Evolutionary conservation across 2,797 vertebrate species (phyloP).

Genomic region (Falco naumanni): DNA sequence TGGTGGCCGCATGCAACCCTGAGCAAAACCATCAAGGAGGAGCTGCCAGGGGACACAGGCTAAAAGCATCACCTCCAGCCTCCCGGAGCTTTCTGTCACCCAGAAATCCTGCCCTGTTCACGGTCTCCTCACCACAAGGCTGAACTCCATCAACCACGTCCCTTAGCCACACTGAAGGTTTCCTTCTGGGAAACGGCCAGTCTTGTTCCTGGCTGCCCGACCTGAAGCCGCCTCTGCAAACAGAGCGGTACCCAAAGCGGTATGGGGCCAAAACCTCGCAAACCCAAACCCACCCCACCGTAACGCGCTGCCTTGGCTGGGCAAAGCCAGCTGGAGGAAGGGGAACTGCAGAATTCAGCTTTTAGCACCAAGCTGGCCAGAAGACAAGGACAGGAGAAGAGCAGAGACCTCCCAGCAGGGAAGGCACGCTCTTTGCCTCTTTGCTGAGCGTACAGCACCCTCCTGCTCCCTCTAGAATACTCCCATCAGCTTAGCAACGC

Average conservation of each 20-base stretch:
- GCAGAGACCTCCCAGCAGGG: neutral
- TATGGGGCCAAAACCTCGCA: neutral
- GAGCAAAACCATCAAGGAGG: neutral
- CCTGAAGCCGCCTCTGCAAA: neutral
- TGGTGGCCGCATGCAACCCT: neutral
- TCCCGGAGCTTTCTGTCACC: neutral
- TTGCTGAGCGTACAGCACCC: neutral
- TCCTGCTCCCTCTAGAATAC: neutral
- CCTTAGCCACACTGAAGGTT: neutral
- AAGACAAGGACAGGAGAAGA: neutral
- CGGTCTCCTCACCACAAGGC: neutral
- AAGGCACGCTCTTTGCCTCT: neutral
- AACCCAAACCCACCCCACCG: fast-evolving
- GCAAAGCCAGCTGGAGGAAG: neutral
- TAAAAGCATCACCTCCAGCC: neutral
- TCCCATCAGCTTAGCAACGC: neutral
- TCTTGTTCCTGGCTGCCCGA: neutral
- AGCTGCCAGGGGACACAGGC: neutral
- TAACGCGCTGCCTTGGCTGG: fast-evolving
- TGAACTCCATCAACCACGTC: neutral
- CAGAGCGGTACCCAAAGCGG: neutral
- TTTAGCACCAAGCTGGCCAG: neutral
- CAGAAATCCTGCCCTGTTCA: neutral
- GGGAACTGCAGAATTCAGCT: neutral
- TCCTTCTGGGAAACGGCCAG: conserved; percentile 12